A percentile compares a stretch with the other conserved stretches of the same genome.
phyloP scores from a whole-genome alignment of 2,888 invertebrate species.

The Harpalus rufipes region DNA sequence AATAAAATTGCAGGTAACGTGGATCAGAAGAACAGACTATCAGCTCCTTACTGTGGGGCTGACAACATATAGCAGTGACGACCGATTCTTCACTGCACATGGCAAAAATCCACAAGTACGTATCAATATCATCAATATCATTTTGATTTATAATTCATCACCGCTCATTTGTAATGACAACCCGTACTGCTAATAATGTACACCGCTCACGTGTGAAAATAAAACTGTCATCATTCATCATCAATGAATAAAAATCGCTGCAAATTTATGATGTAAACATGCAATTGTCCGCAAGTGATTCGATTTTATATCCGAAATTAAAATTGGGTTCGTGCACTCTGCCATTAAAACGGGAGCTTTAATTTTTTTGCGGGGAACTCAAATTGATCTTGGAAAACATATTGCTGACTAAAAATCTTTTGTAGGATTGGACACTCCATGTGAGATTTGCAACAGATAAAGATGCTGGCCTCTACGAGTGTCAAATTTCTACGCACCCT shows the following conservation, averaged over 20 bases:
- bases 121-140: slow-evolving; percentile 5
- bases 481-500: slow-evolving; percentile 84
- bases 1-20: slow-evolving; percentile 81
- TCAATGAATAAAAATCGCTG: slow-evolving; percentile 24
- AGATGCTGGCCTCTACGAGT: slow-evolving; percentile 84
- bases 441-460: slow-evolving; percentile 81
- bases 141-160: slow-evolving; percentile 19
- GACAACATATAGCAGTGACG: slow-evolving; percentile 83
- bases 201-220: slow-evolving; percentile 31
- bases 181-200: slow-evolving; percentile 34
- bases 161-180: neutral
- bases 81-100: slow-evolving; percentile 82
- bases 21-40: slow-evolving; percentile 84
- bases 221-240: slow-evolving; percentile 43
- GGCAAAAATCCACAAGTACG: slow-evolving; percentile 80
- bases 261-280: slow-evolving; percentile 35
- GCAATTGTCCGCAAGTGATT: slow-evolving; percentile 37
- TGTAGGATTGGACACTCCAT: slow-evolving; percentile 83
- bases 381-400: neutral
- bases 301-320: slow-evolving; percentile 28
- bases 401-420: neutral
- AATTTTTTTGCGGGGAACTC: slow-evolving; percentile 23
- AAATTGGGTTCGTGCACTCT: slow-evolving; percentile 29
- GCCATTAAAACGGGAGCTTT: slow-evolving; percentile 12
- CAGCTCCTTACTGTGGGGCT: slow-evolving; percentile 83